phyloP scores from a whole-genome alignment of 2,888 invertebrate species.

The Spatulosminthurus flaviceps region DNA sequence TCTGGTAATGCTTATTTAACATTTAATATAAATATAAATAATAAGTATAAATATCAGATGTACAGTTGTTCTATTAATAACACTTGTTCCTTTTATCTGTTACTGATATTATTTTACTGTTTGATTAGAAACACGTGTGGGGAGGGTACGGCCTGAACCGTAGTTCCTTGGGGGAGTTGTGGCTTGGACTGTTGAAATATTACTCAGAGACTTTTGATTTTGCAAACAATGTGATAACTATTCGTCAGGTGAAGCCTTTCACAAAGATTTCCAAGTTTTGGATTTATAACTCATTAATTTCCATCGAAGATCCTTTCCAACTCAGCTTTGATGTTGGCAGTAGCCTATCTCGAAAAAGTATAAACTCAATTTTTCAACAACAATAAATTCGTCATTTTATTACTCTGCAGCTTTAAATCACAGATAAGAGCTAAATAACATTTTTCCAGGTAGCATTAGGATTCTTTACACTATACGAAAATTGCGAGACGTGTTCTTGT shows the following conservation, averaged over 20 bases:
- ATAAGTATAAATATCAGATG: too few relatives aligned
- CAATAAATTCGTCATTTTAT: conserved; percentile 18
- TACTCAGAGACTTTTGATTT: conserved; percentile 70
- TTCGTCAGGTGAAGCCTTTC: conserved; percentile 67
- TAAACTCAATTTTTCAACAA: conserved; percentile 42
- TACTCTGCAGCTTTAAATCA: not conserved
- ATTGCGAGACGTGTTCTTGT: conserved; percentile 65
- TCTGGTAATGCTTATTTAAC: conserved; percentile 66
- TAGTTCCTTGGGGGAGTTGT: conserved; percentile 68
- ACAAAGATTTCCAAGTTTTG: conserved; percentile 71
- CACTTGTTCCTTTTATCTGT: too few relatives aligned
- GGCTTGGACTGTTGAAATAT: conserved; percentile 70
- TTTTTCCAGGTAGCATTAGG: conserved; percentile 68
- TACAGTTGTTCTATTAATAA: too few relatives aligned
- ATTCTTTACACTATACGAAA: conserved; percentile 67
- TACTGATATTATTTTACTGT: not conserved
- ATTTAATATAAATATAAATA: not conserved
- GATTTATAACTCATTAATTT: conserved; percentile 68
- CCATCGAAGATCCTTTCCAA: conserved; percentile 74
- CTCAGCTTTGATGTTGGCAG: conserved; percentile 71
- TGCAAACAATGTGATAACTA: conserved; percentile 68
- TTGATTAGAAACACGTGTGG: conserved; percentile 66
- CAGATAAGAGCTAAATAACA: not conserved
- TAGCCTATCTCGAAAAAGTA: conserved; percentile 70
- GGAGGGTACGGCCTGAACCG: conserved; percentile 67